Base-by-base conservation (phyloP, 2,888 invertebrate genomes). In the Patella pellucida region DNA sequence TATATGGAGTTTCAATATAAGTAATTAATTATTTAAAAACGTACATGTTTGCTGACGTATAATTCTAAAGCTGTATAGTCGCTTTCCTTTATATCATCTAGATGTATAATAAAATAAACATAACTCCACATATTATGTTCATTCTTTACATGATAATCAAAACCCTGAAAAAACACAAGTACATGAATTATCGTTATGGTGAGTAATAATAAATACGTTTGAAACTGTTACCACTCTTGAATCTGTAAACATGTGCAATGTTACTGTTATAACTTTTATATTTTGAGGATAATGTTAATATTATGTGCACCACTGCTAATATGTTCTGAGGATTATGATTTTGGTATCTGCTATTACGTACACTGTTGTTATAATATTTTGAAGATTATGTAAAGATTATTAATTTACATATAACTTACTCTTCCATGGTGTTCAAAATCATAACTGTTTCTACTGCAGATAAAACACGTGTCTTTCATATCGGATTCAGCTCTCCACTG, bases 121-220 rank as follows among this genome's bases (percentile, higher is more conserved):
- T 91, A 91, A n/a, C 90, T 86, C 91, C 91, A 91, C 89, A 90
- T 90, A 82, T 89, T 90, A 84, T 91, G 91, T 79, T 91, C 91
- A 68, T 87, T 83, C 52, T 84, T 82, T 31, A 91, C 90, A 77
- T 91, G 91, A 77, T 88, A 85, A 68, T 89, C 87, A 84, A 91
- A 91, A 2, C 91, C 91, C 89, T 89, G 81, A 41, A 83, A 79
- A 41, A 50, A 16, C 27, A 67, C 11, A 41, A 41, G 9, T 41
- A 41, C 9, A 9, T 9, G 0, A 9, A 41, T 41, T 41, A 31
- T 31, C 31, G 31, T 31, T 4, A 31, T 31, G 31, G 31, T 31
- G 31, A 31, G 31, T 31, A 31, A 31, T 31, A 31, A 31, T 31
- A 41, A 41, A 7, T 41, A 9, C 4, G 41, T 41, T 41, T 41